Evolutionary conservation across 2,113 vertebrate species (phyloP), one percentile per base, ranked within the genome.

Genomic region (Microtus pennsylvanicus): DNA sequence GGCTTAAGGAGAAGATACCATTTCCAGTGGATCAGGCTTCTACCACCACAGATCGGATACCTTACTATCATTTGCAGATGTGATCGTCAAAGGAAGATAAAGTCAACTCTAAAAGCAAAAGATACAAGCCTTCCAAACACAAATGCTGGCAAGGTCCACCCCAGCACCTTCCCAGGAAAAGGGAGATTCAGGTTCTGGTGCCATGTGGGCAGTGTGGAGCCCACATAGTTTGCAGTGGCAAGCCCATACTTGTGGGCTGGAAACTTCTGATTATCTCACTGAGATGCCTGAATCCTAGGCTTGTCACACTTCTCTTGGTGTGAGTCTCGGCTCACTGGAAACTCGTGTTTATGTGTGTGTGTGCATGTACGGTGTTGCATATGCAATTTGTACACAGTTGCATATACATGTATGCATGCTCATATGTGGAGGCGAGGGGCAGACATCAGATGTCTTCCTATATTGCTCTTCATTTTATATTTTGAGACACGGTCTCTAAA

Each of bases 131-230:
- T 19, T 17, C 9, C 11, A 16, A 55, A 92, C 50, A 77, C 52
- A 61, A 74, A 91, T 5, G 9, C 11, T 5, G 17, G 3, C 11
- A 47, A 35, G 11, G 22, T 58, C 33, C 26, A 12, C 13, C 13
- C 61, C 28, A 86, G 83, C 17, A 35, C 9, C 35, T 83, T 14
- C 35, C 19, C 19, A 16, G 19, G 55, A 90, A 87, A 52, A 93
- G 19, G 24, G 4, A 69, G 70, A 38, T 1, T 72, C 21, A 3
- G 6, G 5, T 19, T 77, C 82, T 72, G 30, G 26, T 52, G 22
- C 13, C 42, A 0, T 35, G 21, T 0, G 17, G 28, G 19, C 14
- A 74, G 22, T 7, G 1, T 9, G 10, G 65, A 50, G n/a, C 2
- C n/a, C 58, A 77, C 50, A 7, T 0, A 5, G 5, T 76, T 33